A percentile compares a stretch with the other conserved stretches of the same genome.
Conservation (phyloP, 2,888 invertebrate genomes). For the Caenorhabditis becei region DNA sequence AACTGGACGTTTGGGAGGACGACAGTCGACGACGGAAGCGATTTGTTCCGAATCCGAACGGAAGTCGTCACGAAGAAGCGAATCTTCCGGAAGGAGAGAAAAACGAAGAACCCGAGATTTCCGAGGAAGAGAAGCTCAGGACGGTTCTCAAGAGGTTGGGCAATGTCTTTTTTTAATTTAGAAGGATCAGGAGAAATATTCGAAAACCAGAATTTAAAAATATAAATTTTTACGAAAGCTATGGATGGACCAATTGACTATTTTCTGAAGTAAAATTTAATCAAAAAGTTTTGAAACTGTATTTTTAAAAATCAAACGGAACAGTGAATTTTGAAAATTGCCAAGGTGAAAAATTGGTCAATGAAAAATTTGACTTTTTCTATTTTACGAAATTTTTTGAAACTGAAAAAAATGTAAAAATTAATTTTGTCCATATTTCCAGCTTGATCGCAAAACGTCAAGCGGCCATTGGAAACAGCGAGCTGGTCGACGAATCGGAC, state of each 20-base stretch:
- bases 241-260: too few species aligned
- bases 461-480: conserved; percentile 84
- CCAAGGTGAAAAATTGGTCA: too few species aligned
- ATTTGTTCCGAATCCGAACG: conserved; percentile 95
- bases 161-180: not conserved
- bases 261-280: too few species aligned
- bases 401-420: too few species aligned
- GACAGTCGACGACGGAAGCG: conserved; percentile 92
- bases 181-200: not conserved
- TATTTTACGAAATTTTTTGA: too few species aligned
- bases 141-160: conserved; percentile 60
- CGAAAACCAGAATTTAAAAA: not conserved
- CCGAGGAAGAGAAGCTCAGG: conserved; percentile 60
- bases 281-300: too few species aligned
- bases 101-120: conserved; percentile 54
- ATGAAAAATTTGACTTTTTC: too few species aligned
- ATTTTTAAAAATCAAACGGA: too few species aligned
- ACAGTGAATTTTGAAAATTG: too few species aligned
- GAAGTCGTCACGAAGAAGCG: conserved; percentile 90
- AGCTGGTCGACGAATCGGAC: conserved; percentile 94
- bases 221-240: conserved; percentile 1
- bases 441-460: conserved; percentile 83
- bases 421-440: too few species aligned
- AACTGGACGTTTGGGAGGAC: conserved; percentile 99
- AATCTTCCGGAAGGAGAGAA: conserved; percentile 89